These are phyloP conservation scores for Xerus rutilus DNA, from an alignment of 2,797 vertebrate species.

Conservation along the genomic window DNA sequence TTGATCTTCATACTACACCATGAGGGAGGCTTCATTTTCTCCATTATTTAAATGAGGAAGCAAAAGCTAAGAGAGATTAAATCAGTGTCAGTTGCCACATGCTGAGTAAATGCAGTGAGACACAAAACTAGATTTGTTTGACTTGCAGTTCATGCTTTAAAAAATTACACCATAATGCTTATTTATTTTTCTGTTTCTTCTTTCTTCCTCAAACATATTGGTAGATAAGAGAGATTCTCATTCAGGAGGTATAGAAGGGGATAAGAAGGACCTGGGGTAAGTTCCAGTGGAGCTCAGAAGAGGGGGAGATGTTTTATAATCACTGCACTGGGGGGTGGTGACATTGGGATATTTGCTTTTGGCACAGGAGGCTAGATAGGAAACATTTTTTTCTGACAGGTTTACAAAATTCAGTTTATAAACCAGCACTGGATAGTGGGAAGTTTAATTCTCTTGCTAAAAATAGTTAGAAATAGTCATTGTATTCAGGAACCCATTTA, in stretches of 20 bases:
- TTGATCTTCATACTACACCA: neutral
- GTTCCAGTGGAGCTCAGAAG: neutral
- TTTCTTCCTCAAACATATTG: neutral
- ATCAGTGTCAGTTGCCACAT: neutral
- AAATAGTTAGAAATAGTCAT: neutral
- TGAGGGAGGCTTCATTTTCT: neutral
- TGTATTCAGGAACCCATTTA: slow-evolving; percentile 21
- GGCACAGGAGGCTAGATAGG: neutral
- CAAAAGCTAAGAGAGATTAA: neutral
- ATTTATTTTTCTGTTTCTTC: neutral
- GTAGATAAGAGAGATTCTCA: neutral
- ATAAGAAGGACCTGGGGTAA: neutral
- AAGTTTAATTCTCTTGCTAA: slow-evolving; percentile 31
- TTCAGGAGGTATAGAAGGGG: neutral
- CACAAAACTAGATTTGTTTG: neutral
- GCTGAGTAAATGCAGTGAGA: neutral
- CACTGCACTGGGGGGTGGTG: neutral
- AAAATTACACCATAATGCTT: neutral
- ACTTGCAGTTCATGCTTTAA: neutral
- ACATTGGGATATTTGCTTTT: neutral
- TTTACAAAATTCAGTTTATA: slow-evolving; percentile 49
- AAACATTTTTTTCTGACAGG: neutral
- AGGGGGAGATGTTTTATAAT: neutral
- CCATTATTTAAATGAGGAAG: neutral
- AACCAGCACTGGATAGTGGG: neutral